These are phyloP conservation scores for Penaeus chinensis DNA, from an alignment of 1,140 invertebrate species.

Conservation along the genomic window DNA sequence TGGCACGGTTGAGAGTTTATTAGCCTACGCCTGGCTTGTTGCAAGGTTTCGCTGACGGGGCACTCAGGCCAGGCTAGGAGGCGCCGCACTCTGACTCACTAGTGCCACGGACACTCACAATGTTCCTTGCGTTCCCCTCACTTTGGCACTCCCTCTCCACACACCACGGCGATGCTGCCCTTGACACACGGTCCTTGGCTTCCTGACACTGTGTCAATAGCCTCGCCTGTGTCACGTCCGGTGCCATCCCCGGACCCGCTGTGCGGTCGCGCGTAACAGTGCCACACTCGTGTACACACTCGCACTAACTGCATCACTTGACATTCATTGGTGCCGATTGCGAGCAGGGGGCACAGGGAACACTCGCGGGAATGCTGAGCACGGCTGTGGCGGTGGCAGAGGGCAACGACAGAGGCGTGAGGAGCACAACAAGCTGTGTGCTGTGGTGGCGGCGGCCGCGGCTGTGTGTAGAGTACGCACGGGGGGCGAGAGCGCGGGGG, in stretches of 20 bases:
- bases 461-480: slow-evolving; percentile 58
- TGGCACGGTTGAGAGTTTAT: neutral
- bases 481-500: slow-evolving; percentile 40
- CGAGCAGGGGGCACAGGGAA: too few relatives aligned
- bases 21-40: slow-evolving; percentile 20
- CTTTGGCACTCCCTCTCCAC: neutral
- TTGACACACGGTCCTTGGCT: neutral
- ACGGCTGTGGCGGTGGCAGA: slow-evolving; percentile 27
- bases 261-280: slow-evolving; percentile 10
- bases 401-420: slow-evolving; percentile 21
- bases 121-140: neutral
- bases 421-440: slow-evolving; percentile 25
- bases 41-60: slow-evolving; percentile 32
- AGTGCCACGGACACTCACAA: too few relatives aligned
- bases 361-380: neutral
- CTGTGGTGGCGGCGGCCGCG: slow-evolving; percentile 39
- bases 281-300: slow-evolving; percentile 28
- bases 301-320: neutral
- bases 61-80: neutral
- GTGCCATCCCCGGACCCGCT: slow-evolving; percentile 41
- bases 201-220: slow-evolving; percentile 34
- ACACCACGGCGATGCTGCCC: neutral
- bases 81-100: neutral
- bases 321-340: neutral
- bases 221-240: slow-evolving; percentile 45